phyloP scores from a whole-genome alignment of 1,140 invertebrate genomes.

The Campoletis sonorensis region DNA sequence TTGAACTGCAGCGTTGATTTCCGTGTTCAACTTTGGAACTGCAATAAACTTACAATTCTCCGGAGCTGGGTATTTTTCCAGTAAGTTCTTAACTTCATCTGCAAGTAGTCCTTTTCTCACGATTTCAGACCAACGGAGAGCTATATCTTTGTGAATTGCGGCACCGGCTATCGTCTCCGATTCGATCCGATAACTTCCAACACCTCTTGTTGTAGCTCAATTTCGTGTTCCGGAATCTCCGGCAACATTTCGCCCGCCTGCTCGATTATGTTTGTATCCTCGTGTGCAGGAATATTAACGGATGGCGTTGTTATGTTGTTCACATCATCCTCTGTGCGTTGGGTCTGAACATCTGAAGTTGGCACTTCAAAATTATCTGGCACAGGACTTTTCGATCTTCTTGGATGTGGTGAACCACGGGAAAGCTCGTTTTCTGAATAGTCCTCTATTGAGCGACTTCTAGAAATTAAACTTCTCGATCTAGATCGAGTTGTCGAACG shows the following conservation, averaged over 20 bases:
- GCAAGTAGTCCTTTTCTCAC: slow-evolving; percentile 43
- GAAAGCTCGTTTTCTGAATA: neutral
- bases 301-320: neutral
- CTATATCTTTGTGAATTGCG: slow-evolving; percentile 44
- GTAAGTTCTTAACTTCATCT: slow-evolving; percentile 25
- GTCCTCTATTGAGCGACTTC: slow-evolving; percentile 18
- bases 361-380: too few relatives aligned
- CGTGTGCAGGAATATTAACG: neutral
- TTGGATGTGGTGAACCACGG: slow-evolving; percentile 9
- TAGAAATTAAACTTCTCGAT: slow-evolving; percentile 12
- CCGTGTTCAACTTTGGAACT: slow-evolving; percentile 48
- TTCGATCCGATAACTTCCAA: slow-evolving; percentile 32
- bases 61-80: slow-evolving; percentile 47
- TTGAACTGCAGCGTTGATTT: slow-evolving; percentile 42
- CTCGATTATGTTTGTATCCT: slow-evolving; percentile 1
- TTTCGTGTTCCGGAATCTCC: slow-evolving; percentile 30
- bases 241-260: slow-evolving; percentile 8
- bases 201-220: slow-evolving; percentile 28
- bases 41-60: slow-evolving; percentile 47
- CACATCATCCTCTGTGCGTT: slow-evolving; percentile 12
- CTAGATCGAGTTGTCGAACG: neutral
- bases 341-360: too few relatives aligned
- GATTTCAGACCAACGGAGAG: slow-evolving; percentile 41
- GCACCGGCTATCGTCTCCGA: slow-evolving; percentile 33
- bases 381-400: slow-evolving; percentile 5